Evolutionary conservation across 1,140 invertebrate genomes (phyloP), one percentile per base, ranked within the genome.

Genomic region (Drosophila tristis): DNA sequence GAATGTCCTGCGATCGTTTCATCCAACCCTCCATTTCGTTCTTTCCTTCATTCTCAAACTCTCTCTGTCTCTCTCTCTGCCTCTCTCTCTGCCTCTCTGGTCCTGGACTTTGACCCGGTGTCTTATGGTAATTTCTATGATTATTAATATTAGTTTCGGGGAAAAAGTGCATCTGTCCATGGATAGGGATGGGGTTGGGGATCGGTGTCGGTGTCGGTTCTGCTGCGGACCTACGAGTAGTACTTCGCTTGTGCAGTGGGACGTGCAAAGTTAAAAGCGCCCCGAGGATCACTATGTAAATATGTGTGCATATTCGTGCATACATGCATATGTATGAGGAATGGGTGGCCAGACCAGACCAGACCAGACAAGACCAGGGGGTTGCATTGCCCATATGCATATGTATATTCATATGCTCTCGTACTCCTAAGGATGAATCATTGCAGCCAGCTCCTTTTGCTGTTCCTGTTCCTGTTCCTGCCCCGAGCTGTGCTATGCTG

Each of bases 41-140:
- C 45, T 44, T 59, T 23, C 48, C 16, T 8, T 29, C 53, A 25
- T 53, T 48, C 25, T 29, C 15, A 20, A 53, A 25, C 53, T 25
- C 23, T 25, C 23, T 0, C 2, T 4, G 7, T 56, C 11, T 25
- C 39, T 9, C 16, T 42, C 0, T 11, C 25, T 35, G 29, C 29
- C 13, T 9, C 16, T 7, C 42, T 29, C 23, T 57, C 26, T 54
- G 55, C n/a, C 42, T 54, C 13, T 23, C 16, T 20, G 13, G 45
- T 45, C 11, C 31, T 39, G 48, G 35, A 26, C 53, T 20, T 51
- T 54, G 70, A 60, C 29, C 66, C 68, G 25, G 55, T 78, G 74
- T 82, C 84, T 73, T 87, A 87, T 87, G 84, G 82, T 89, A 87
- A 87, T 87, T 89, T 86, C 60, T 68, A 77, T 76, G 67, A 77